A percentile compares a stretch with the other conserved stretches of the same genome.
phyloP scores from a whole-genome alignment of 2,888 invertebrate species.

The Autographa gamma region DNA sequence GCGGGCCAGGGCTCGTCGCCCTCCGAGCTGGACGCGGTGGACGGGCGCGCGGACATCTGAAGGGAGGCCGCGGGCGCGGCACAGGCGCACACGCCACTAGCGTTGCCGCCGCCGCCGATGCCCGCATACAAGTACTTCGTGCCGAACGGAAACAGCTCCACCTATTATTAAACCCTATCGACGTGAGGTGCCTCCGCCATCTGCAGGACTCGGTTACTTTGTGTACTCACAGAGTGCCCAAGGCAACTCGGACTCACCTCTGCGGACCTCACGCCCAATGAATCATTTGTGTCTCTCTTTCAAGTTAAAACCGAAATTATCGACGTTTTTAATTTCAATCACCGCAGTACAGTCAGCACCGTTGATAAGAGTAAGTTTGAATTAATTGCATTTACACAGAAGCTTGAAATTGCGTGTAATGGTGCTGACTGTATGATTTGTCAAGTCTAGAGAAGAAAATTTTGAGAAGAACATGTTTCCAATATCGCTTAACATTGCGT shows the following conservation, averaged over 20 bases:
- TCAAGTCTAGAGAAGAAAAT: constrained; percentile 19
- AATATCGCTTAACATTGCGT: constrained; percentile 19
- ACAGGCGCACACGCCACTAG: constrained; percentile 62
- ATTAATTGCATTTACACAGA: constrained; percentile 53
- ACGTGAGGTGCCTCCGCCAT: constrained; percentile 44
- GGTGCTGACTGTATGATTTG: constrained; percentile 48
- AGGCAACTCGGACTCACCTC: constrained; percentile 16
- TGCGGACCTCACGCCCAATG: constrained; percentile 40
- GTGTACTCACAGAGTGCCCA: constrained; percentile 10
- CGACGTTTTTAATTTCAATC: constrained; percentile 48
- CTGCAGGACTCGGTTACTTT: constrained; percentile 35
- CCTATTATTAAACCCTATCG: constrained; percentile 76
- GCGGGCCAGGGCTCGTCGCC: constrained; percentile 86
- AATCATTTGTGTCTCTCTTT: constrained; percentile 40
- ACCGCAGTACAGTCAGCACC: constrained; percentile 59
- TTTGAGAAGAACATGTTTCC: constrained; percentile 25
- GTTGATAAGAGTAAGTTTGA: constrained; percentile 30
- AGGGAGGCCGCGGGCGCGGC: constrained; percentile 85
- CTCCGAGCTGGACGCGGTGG: constrained; percentile 89
- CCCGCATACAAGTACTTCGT: constrained; percentile 85
- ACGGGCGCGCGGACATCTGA: constrained; percentile 90
- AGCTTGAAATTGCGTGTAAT: constrained; percentile 29
- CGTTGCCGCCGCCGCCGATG: constrained; percentile 76
- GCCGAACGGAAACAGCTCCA: constrained; percentile 82
- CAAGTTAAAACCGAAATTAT: constrained; percentile 40